Evolutionary conservation across 2,797 vertebrate species (phyloP), one percentile per base, ranked within the genome.

Genomic region (Cottoperca gobio): DNA sequence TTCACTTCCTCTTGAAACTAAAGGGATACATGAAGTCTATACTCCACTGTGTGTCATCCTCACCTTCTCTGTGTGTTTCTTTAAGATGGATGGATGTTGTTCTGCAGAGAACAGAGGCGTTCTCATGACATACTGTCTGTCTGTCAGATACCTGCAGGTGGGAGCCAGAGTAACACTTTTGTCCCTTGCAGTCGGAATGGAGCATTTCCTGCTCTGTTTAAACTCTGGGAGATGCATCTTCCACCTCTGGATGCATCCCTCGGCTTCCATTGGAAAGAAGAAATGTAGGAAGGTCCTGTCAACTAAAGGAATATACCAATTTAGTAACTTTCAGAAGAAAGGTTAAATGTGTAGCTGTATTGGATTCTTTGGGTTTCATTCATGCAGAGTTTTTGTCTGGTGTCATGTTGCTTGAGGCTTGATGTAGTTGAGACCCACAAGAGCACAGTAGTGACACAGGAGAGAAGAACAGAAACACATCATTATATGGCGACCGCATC

Each of bases 111-210:
- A 78, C n/a, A 92, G 79, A 0, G 78, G 86, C 79, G 78, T 93
- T 16, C 93, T 91, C 75, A 65, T 81, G 0, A 62, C 75, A 63
- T 94, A 92, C 3, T 76, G 88, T 43, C 79, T 80, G 55, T 89
- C 88, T 16, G 84, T 90, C 78, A 91, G 75, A 79, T 88, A 90
- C 57, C 76, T 70, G 2, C 86, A 88, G 24, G 86, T 35, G 1
- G 93, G 68, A 2, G 91, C 91, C 83, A 94, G 88, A 26, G 90
- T 80, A 8, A 74, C 86, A 42, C 69, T 86, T 73, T 75, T 91
- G 61, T 69, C 55, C 33, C 60, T 28, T 42, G 42, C 8, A 14
- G 60, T 14, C 2, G 1, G 5, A 26, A 35, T 65, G 2, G 3
- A 16, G 28, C 21, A 9, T 42, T 37, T 59, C 16, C 58, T 60